Evolutionary conservation across 2,888 invertebrate genomes (phyloP).

Genomic region (Malacosoma neustria): DNA sequence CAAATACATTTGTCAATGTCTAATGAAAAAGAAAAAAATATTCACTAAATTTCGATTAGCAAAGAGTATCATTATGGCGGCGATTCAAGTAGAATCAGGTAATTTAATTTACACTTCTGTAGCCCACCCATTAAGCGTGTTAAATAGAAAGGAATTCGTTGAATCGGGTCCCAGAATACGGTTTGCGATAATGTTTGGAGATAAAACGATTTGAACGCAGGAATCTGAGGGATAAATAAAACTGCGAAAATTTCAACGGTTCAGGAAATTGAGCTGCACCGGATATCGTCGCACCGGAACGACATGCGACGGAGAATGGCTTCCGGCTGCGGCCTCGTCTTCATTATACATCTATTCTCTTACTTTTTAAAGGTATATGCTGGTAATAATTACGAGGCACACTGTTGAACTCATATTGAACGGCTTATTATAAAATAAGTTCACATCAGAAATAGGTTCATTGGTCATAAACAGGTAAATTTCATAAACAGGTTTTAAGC

Average conservation of each 20-base stretch:
- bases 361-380: constrained; percentile 25
- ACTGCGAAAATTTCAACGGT: constrained; percentile 46
- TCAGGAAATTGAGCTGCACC: constrained; percentile 69
- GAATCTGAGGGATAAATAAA: constrained; percentile 51
- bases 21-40: too few relatives aligned
- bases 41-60: background rate
- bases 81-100: background rate
- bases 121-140: background rate
- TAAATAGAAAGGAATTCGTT: background rate
- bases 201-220: constrained; percentile 14
- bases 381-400: too few relatives aligned
- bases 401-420: too few relatives aligned
- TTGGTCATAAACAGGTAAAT: too few relatives aligned
- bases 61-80: background rate
- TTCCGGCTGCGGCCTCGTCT: constrained; percentile 56
- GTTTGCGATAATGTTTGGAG: constrained; percentile 9
- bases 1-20: too few relatives aligned
- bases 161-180: background rate
- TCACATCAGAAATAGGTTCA: too few relatives aligned
- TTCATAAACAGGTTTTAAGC: too few relatives aligned
- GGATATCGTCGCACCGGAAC: constrained; percentile 69
- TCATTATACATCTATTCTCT: constrained; percentile 51
- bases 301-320: constrained; percentile 58
- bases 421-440: too few relatives aligned
- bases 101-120: background rate